These are phyloP conservation scores for Augiades crinisus DNA, from an alignment of 2,888 invertebrate species.

Conservation along the genomic window DNA sequence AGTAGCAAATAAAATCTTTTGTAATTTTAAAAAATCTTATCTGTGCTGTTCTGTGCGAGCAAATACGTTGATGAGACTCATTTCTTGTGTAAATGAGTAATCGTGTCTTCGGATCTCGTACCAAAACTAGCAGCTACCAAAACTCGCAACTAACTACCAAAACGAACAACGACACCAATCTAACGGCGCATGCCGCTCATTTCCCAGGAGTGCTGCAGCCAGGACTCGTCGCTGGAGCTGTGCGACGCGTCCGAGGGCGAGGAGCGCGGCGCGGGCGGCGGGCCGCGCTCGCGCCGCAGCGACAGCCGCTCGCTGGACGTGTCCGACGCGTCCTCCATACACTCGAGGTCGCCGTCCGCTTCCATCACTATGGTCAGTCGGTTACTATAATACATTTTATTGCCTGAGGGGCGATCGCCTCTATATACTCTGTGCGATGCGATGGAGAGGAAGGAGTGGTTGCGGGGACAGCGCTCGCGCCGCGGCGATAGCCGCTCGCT, in stretches of 20 bases:
- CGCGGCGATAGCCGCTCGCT: conserved; percentile 72
- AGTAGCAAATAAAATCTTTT: no score
- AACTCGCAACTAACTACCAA: no score
- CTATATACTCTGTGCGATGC: conserved; percentile 74
- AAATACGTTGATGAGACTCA: no score
- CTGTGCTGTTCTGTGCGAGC: no score
- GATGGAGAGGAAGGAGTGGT: conserved; percentile 66
- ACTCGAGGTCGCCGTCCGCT: conserved; percentile 70
- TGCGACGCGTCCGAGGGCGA: conserved; percentile 68
- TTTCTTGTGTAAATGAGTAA: no score
- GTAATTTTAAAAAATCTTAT: no score
- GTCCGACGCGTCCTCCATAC: conserved; percentile 70
- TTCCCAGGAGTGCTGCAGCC: conserved; percentile 78
- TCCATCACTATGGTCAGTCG: conserved; percentile 72
- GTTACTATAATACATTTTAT: no score
- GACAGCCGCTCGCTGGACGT: conserved; percentile 73
- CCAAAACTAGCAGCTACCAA: no score
- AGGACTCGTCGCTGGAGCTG: conserved; percentile 75
- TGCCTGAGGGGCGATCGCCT: no score
- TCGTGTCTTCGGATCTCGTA: no score
- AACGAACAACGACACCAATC: no score
- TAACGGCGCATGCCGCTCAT: no score
- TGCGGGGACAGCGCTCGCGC: conserved; percentile 64
- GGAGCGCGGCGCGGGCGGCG: conserved; percentile 67
- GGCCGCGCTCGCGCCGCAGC: conserved; percentile 67